Base-by-base conservation (phyloP, 2,113 vertebrate species). In the Silurus meridionalis region DNA sequence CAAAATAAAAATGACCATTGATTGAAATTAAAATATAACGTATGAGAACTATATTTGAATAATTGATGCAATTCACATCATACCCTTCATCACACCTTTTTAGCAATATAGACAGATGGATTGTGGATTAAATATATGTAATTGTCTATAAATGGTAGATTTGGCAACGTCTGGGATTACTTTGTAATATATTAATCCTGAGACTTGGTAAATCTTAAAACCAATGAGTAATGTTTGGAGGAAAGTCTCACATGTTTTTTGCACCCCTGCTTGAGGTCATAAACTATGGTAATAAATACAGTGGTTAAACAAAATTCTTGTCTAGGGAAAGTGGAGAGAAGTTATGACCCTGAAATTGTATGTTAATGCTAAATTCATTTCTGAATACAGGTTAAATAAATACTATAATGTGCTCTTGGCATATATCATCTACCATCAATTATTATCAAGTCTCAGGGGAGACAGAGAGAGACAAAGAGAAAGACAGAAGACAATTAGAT, bases 401-500 rank as follows among this genome's bases (percentile, higher is more conserved):
- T 53, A 75, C 72, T 23, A n/a, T 53, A 53, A 53, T 0, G 6
- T 72, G 8, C 37, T 74, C 8, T 48, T 23, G 48, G 8, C 0
- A 9, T 17, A 6, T 25, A 25, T 78, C 52, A 55, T 25, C 50
- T 78, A 55, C 50, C 50, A 53, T 55, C 50, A 74, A 37, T 37
- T 37, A 37, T 75, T 23, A 48, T 78, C 15, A 64, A 15, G 83
- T 23, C 48, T 80, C 52, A 80, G 28, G 66, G 14, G n/a, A 66
- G 63, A 66, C 23, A 46, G 25, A 71, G 28, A 71, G 28, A 46
- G 17, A 72, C 15, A 72, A 3, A 67, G 61, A 64, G 61, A 64
- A 21, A 64, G 66, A 69, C n/a, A 14, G 77, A 63, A 28, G 80
- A 55, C 75, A 80, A 58, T 79, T 69, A 85, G 75, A 69, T 58